A percentile compares a stretch with the other conserved stretches of the same genome.
phyloP scores from a whole-genome alignment of 2,113 vertebrate genomes.

The Syrrhaptes paradoxus region DNA sequence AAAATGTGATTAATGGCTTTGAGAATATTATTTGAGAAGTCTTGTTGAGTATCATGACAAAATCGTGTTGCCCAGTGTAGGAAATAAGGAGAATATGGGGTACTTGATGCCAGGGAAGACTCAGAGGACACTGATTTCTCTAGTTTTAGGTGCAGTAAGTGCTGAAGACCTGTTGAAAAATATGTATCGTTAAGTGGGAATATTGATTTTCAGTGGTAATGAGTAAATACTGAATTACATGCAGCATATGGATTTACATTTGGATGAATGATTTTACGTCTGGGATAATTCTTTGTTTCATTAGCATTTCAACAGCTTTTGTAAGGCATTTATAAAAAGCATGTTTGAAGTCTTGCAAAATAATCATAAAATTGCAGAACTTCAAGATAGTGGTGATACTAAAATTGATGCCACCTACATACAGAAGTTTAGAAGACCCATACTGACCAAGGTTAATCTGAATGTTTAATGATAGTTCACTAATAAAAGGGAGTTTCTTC shows the following conservation, averaged over 20 bases:
- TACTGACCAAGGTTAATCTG: not conserved
- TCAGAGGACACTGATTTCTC: not conserved
- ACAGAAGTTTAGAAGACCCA: not conserved
- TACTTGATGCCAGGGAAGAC: not conserved
- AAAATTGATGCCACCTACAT: not conserved
- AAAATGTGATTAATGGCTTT: not conserved
- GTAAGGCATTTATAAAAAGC: not conserved
- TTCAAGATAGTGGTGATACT: not conserved
- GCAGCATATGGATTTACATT: conserved; percentile 16
- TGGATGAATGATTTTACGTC: conserved; percentile 23
- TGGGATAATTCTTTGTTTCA: conserved; percentile 11
- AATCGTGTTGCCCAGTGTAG: not conserved
- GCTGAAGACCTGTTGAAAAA: not conserved
- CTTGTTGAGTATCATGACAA: not conserved
- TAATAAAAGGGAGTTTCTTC: not conserved
- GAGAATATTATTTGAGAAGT: not conserved
- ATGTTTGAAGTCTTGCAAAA: not conserved
- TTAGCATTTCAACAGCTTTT: conserved; percentile 11
- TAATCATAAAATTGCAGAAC: not conserved
- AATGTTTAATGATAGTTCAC: not conserved
- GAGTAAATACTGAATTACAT: not conserved
- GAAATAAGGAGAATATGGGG: not conserved
- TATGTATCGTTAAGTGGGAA: not conserved
- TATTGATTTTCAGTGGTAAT: conserved; percentile 9
- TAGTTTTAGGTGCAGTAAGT: not conserved